Conservation (phyloP, 2,113 vertebrate species). For the Atherinomorus stipes region DNA sequence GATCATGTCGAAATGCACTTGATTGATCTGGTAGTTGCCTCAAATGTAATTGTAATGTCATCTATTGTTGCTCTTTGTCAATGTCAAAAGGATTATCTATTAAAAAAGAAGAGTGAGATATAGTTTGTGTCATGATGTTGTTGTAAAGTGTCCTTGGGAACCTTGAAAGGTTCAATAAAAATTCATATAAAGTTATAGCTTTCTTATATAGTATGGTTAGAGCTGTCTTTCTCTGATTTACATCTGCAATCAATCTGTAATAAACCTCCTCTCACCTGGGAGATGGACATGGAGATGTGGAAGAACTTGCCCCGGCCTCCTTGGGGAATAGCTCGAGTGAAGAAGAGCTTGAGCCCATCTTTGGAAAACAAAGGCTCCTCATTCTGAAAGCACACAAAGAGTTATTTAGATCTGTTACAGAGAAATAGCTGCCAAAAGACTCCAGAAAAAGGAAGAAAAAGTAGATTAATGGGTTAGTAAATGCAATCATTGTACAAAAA, state of each 20-base stretch:
- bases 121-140: not conserved
- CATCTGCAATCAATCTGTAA: too few relatives aligned
- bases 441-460: not conserved
- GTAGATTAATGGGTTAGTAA: not conserved
- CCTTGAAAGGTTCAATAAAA: too few relatives aligned
- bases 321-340: constrained; percentile 92
- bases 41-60: not conserved
- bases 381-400: constrained; percentile 81
- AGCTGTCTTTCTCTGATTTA: too few relatives aligned
- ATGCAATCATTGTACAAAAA: constrained; percentile 4
- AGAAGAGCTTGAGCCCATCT: constrained; percentile 93
- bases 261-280: constrained; percentile 82
- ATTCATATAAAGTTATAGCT: too few relatives aligned
- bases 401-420: not conserved
- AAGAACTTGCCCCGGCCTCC: constrained; percentile 94
- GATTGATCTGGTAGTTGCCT: too few relatives aligned
- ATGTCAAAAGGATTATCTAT: not conserved
- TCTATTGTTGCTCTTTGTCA: not conserved
- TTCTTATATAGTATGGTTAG: too few relatives aligned
- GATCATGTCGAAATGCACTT: too few relatives aligned
- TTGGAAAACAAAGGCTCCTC: constrained; percentile 93
- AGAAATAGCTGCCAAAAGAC: not conserved
- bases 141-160: too few relatives aligned
- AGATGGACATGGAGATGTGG: constrained; percentile 93
- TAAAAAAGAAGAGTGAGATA: not conserved